phyloP scores from a whole-genome alignment of 2,113 vertebrate genomes.

The Gnathonemus echidnorhynchus region DNA sequence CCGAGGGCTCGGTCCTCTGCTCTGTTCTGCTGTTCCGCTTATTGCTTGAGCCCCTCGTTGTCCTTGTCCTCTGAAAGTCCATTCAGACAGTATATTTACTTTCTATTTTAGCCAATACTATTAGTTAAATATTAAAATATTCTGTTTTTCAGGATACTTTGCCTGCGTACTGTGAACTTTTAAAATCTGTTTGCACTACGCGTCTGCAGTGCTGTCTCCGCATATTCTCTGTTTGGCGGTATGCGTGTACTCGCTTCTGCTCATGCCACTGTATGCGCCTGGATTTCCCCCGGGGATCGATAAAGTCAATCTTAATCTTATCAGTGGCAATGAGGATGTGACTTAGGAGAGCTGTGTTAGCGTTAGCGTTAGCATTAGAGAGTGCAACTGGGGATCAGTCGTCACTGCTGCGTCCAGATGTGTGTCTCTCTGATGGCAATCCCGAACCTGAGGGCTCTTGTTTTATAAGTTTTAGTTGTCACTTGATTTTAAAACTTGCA shows the following conservation, averaged over 20 bases:
- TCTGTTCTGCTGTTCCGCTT: background rate
- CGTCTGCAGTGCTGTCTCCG: background rate
- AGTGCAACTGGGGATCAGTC: background rate
- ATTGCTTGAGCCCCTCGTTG: background rate
- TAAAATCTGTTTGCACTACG: background rate
- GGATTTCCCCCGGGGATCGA: background rate
- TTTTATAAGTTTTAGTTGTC: background rate
- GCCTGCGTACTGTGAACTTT: background rate
- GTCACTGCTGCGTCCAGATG: background rate
- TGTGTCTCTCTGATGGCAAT: background rate
- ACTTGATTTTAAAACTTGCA: background rate
- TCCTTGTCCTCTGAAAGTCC: background rate
- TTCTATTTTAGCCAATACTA: background rate
- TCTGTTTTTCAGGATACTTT: background rate
- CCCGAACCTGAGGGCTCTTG: background rate
- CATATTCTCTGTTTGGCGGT: background rate
- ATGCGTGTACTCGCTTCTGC: background rate
- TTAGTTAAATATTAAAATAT: background rate
- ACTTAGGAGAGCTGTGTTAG: background rate
- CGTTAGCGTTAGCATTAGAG: background rate
- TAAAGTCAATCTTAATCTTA: background rate
- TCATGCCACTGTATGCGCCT: background rate
- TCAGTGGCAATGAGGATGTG: background rate
- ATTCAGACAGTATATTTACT: background rate
- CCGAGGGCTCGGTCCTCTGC: background rate